Base-by-base conservation (phyloP, 2,797 vertebrate species). In the Pipistrellus pygmaeus region DNA sequence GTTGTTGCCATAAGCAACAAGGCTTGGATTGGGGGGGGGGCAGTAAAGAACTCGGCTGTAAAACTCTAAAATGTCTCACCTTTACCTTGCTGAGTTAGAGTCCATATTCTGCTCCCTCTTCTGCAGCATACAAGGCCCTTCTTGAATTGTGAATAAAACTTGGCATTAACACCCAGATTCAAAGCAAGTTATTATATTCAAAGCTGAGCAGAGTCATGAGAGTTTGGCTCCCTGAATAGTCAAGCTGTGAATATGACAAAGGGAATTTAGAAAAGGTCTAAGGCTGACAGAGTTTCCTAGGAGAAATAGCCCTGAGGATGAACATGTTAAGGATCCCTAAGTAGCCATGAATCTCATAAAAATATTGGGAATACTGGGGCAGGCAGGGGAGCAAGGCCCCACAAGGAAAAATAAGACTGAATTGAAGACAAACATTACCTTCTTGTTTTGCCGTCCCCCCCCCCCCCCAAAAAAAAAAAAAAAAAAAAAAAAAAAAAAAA, bases 1-100 rank as follows among this genome's bases (percentile, higher is more conserved):
- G 17, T 13, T 46, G 21, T 3, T 90, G 35, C 27, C 30, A 68
- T 53, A 87, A 77, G 76, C 6, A 66, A 25, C 35, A 90, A 3
- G 14, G 41, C 14, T 77, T 62, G 17, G 66, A 41, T 38, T 71
- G 60, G 64, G 8, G 44, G 11, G 0, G 11, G 44, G 14, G 0
- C n/a, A 41, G 30, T 81, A 81, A 93, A 85, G 23, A 55, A 18
- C 44, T 72, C 35, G 86, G n/a, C 17, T 91, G 10, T 71, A 44
- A 80, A 90, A 81, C 17, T 91, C 13, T 71, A 44, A 80, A 90
- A 81, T 76, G 32, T 85, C 25, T 78, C 18, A 18, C n/a, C n/a
- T 13, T 95, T 85, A 41, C 38, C 27, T 69, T 78, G 21, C 23
- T 82, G 73, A 90, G 53, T 96, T 85, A 94, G 80, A 77, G 15